Base-by-base conservation (phyloP, 2,113 vertebrate genomes). In the Phocoena sinus region DNA sequence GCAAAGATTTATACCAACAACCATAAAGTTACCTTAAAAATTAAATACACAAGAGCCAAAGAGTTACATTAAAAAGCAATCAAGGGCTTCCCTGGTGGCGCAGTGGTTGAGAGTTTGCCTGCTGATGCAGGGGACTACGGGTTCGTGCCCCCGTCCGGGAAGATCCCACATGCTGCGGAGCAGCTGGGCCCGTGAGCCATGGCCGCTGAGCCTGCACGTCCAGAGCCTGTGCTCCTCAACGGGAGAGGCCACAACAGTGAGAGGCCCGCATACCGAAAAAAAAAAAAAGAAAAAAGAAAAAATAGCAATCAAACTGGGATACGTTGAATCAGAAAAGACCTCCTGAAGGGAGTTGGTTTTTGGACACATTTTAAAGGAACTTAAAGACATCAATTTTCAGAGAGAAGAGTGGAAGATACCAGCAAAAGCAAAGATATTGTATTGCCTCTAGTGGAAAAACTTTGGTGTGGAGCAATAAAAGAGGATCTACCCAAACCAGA, bases 321-420 rank as follows among this genome's bases (percentile, higher is more conserved):
- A 62, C 1, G 23, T 87, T 94, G 84, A 79, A 83, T 60, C 65
- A 93, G 91, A 88, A 95, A 91, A 85, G 23, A 94, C 28, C 21
- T 96, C 14, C 44, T 12, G 6, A 85, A 96, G 21, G 31, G 8
- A 68, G 4, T 25, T 6, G 1, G 6, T n/a, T 96, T 96, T 76
- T 33, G 21, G 87, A 50, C 1, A 89, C 12, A 65, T 95, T 91
- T 95, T 44, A 67, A 94, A 70, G 5, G 12, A 4, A 60, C 5
- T 93, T n/a, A 13, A 5, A 96, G 47, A 63, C 18, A 74, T 53
- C 8, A 53, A 26, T 77, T 60, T 95, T 88, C 62, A 60, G 33
- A 67, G 47, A 77, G 41, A 95, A 79, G 7, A 94, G 9, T 8
- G 26, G 15, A 63, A 33, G 25, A 0, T 25, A 89, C 0, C 12